These are phyloP conservation scores for Rapana venosa DNA, from an alignment of 2,888 invertebrate species.

Conservation along the genomic window DNA sequence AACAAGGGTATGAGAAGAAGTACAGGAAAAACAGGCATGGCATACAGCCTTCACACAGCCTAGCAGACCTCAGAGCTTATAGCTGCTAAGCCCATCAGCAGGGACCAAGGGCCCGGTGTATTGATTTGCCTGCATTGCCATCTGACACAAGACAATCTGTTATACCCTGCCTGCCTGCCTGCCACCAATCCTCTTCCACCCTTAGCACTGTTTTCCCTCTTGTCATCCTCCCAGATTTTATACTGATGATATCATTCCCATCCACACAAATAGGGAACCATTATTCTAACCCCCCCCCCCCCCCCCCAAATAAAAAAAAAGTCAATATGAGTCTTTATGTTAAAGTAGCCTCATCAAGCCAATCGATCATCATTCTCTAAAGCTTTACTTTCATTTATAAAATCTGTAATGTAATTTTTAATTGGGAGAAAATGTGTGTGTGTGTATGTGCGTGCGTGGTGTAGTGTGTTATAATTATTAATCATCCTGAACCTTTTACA, in stretches of 20 bases:
- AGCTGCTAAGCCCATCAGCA: not conserved
- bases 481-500: too few species aligned
- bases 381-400: too few species aligned
- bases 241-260: not conserved
- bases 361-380: too few species aligned
- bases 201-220: not conserved
- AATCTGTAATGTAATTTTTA: too few species aligned
- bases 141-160: not conserved
- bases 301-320: not conserved
- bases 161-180: not conserved
- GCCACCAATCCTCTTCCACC: too few species aligned
- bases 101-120: not conserved
- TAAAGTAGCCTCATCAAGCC: too few species aligned
- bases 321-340: too few species aligned
- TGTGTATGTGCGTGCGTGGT: too few species aligned
- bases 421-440: too few species aligned
- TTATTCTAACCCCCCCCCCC: not conserved
- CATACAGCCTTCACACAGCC: not conserved
- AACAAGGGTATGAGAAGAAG: not conserved
- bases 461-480: too few species aligned
- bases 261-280: too few species aligned
- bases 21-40: not conserved
- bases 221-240: not conserved
- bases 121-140: conserved; percentile 16
- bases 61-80: not conserved